Base-by-base conservation (phyloP, 2,113 vertebrate species). In the Dermatemys mawii region DNA sequence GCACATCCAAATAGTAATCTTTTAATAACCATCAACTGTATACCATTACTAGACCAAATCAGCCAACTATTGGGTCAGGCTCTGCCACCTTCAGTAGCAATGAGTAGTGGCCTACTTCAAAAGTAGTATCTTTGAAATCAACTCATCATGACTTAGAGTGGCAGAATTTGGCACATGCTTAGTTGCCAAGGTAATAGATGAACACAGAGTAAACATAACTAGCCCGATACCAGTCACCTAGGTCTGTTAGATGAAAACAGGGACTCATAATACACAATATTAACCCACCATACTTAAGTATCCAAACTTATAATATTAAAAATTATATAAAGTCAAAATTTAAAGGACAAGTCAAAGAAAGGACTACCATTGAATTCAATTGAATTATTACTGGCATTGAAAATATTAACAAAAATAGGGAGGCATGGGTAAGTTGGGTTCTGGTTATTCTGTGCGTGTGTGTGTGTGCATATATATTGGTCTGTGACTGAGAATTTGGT, bases 171-270 rank as follows among this genome's bases (percentile, higher is more conserved):
- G 32, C 11, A 27, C 73, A 29, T 32, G 5, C 3, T 86, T 91
- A 78, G 83, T 83, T 63, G 85, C 44, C 22, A 84, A 10, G 49
- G 27, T 81, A 55, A 92, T 92, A 90, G 79, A 53, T 83, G 44
- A 92, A 78, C 19, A 81, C 38, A 60, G 70, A 88, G 90, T 60
- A 95, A 94, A 78, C 35, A 44, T 57, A 67, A 92, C 83, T n/a
- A 91, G 26, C 60, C 70, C 24, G 60, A 9, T 41, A 70, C 48
- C 35, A 70, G 13, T 92, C 94, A 26, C 29, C 38, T 7, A 79
- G 26, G 67, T 35, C 14, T 92, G 1, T 38, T 87, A 75, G 21
- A 26, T 44, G 24, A 75, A 75, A 44, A 75, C 22, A 26, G 38
- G 11, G 24, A 75, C 38, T 44, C 60, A 60, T 21, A 53, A 41